Percentiles rank a stretch among this genome's conserved stretches.
These are phyloP conservation scores for Tupiocoris notatus DNA, from an alignment of 2,888 invertebrate genomes.

Conservation along the genomic window DNA sequence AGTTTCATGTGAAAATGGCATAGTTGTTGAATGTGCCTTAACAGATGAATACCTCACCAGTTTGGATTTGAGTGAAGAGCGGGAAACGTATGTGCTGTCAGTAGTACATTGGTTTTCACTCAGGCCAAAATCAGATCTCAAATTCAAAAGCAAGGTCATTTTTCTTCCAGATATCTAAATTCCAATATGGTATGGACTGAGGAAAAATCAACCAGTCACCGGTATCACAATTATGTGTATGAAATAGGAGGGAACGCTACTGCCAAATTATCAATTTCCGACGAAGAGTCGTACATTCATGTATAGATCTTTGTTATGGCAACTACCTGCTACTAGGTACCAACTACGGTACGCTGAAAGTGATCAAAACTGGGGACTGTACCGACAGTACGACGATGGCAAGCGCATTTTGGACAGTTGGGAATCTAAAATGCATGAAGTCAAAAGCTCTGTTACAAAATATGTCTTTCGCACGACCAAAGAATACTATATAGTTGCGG, in stretches of 20 bases:
- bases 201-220: background rate
- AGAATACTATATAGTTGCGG: conserved; percentile 64
- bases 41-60: background rate
- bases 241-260: background rate
- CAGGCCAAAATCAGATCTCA: background rate
- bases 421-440: conserved; percentile 73
- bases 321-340: conserved; percentile 50
- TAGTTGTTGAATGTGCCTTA: background rate
- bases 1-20: background rate
- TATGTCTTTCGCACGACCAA: conserved; percentile 64
- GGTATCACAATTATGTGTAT: conserved; percentile 6
- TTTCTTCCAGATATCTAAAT: background rate
- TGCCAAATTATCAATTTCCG: conserved; percentile 19
- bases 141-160: background rate
- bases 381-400: conserved; percentile 54
- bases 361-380: conserved; percentile 53
- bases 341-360: conserved; percentile 62
- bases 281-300: background rate
- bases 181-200: conserved; percentile 8
- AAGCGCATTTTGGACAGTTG: conserved; percentile 58
- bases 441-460: conserved; percentile 66
- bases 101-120: background rate
- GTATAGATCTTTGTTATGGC: background rate
- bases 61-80: background rate
- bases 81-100: background rate